Base-by-base conservation (phyloP, 1,140 invertebrate genomes). In the Plutomurus gul region DNA sequence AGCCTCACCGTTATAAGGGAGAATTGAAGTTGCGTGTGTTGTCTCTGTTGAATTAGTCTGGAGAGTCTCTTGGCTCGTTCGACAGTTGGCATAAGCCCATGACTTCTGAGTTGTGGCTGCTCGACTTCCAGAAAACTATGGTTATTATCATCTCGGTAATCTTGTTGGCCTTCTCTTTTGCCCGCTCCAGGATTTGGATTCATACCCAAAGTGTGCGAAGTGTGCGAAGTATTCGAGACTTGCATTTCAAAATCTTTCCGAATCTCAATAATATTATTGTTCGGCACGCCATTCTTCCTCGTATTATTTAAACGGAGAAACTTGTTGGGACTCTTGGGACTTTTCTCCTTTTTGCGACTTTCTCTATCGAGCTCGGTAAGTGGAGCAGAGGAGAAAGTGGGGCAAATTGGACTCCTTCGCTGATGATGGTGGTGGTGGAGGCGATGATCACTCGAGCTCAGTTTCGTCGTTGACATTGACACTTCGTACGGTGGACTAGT, bases 61-160 rank as follows among this genome's bases (percentile, higher is more conserved):
- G 84, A 85, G 46, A 85, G 77, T 36, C 83, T 75, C 72, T 85
- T 83, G 18, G 84, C 78, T 73, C 84, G 20, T 74, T 85, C 83
- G 4, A 80, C 65, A 6, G 82, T 82, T 13, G 84, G 82, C 70
- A 83, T 22, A n/a, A 70, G 73, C 13, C 40, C 75, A 22, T 75
- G 73, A 40, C 36, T 49, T 65, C 56, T 33, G 27, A 65, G 56
- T 65, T 65, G 56, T 65, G 25, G 56, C 27, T 65, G 56, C 27
- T 65, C 56, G 56, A 65, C 56, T 65, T 30, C 27, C 8, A n/a
- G n/a, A 7, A 33, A 33, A 33, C 22, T 6, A 33, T 65, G 56
- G 56, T n/a, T 65, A 65, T 65, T 65, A 65, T 65, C 56, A 65
- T 65, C 56, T 18, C n/a, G 0, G 56, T 65, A 65, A 65, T 65